Percentiles rank a stretch among this genome's conserved stretches.
Evolutionary conservation across 2,888 invertebrate genomes (phyloP).

Genomic region (Mythimna loreyi): DNA sequence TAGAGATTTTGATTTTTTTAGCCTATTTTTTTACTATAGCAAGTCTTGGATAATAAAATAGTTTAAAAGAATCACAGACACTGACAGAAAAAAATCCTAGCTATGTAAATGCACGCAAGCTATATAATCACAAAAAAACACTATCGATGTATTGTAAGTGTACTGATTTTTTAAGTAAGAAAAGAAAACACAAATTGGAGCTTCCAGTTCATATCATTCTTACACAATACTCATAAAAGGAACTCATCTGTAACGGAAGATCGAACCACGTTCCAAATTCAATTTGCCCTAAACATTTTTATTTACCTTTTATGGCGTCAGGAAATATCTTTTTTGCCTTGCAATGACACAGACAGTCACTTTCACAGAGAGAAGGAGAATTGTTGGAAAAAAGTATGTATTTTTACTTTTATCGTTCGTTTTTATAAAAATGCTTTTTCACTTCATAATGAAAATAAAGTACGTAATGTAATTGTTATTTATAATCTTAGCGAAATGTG

Average conservation of each 20-base stretch:
- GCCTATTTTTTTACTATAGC: neutral
- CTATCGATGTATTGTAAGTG: neutral
- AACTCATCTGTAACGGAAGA: slow-evolving; percentile 36
- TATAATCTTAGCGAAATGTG: neutral
- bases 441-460: neutral
- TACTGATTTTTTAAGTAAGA: neutral
- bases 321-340: slow-evolving; percentile 46
- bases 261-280: slow-evolving; percentile 61
- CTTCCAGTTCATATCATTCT: slow-evolving; percentile 34
- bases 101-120: neutral
- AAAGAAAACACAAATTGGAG: slow-evolving; percentile 10
- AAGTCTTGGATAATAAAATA: neutral
- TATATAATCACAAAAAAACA: neutral
- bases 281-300: slow-evolving; percentile 61
- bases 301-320: slow-evolving; percentile 54
- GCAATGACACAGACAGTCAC: slow-evolving; percentile 26
- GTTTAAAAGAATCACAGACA: neutral
- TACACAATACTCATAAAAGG: slow-evolving; percentile 25
- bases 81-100: neutral
- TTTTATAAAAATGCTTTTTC: neutral
- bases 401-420: slow-evolving; percentile 3
- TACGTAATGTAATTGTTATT: neutral
- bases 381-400: slow-evolving; percentile 1
- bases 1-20: neutral
- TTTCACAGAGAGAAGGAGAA: slow-evolving; percentile 10